These are phyloP conservation scores for Sebastes oblongus DNA, from an alignment of 2,797 vertebrate species.

Conservation along the genomic window DNA sequence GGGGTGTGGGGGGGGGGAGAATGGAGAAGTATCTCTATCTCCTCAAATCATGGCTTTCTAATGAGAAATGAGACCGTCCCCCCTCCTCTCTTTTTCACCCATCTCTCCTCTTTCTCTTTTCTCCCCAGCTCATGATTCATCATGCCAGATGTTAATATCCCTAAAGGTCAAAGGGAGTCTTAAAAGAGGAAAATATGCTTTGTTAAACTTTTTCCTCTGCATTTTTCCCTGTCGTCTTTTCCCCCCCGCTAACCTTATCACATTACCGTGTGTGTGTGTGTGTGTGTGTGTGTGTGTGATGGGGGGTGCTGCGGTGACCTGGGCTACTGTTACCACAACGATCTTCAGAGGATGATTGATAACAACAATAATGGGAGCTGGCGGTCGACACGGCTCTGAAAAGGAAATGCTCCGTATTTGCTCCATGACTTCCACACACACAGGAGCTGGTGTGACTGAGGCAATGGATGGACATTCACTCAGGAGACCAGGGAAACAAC, in stretches of 20 bases:
- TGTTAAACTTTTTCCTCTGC: constrained; percentile 66
- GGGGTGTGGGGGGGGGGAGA: too few relatives aligned
- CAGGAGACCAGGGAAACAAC: too few relatives aligned
- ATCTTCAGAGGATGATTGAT: constrained; percentile 74
- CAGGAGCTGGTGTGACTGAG: background rate
- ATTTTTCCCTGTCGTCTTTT: constrained; percentile 34
- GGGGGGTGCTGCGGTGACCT: constrained; percentile 17
- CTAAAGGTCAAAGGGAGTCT: constrained; percentile 79
- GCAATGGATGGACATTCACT: background rate
- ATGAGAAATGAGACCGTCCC: constrained; percentile 38
- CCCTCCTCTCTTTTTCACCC: background rate
- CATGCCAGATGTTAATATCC: constrained; percentile 77
- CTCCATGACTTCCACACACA: constrained; percentile 31
- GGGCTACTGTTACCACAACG: constrained; percentile 30
- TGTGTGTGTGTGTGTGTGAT: background rate
- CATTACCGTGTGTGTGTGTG: constrained; percentile 17
- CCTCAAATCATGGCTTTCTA: constrained; percentile 17
- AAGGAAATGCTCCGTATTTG: constrained; percentile 23
- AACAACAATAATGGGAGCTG: constrained; percentile 65
- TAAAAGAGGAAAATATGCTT: constrained; percentile 76
- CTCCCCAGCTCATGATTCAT: constrained; percentile 62
- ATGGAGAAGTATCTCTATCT: too few relatives aligned
- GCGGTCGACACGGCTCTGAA: constrained; percentile 36
- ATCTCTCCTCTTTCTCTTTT: constrained; percentile 32
- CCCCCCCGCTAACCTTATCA: constrained; percentile 63